Base-by-base conservation (phyloP, 2,888 invertebrate species). In the Aromia moschata region DNA sequence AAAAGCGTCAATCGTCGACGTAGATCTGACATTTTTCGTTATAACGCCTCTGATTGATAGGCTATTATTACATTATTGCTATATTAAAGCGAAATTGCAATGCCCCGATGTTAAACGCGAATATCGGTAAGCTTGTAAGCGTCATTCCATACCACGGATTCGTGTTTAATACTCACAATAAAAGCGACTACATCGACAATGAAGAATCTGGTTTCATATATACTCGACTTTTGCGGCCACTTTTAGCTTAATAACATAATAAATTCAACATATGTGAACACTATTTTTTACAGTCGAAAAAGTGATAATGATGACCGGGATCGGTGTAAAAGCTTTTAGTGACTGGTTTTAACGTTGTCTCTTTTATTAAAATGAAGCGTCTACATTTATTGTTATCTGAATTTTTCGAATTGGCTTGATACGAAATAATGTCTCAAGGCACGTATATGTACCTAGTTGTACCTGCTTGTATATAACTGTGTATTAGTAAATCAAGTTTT, bases 191-290 rank as follows among this genome's bases (percentile, higher is more conserved):
- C 73, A 73, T 72, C 62, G 65, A 43, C 67, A 68, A 69, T 68
- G 70, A 71, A 71, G 70, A 71, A 72, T 70, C 72, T 71, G 70
- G 71, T 70, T 71, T 70, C 68, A 73, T 70, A 70, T n/a, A n/a
- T 71, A 72, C 66, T 66, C 69, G 66, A 69, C 65, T 71, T 74
- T 77, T 77, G 77, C 72, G 70, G 71, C 73, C 77, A 75, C 74
- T 78, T 76, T 75, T 73, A 69, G 72, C 73, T 77, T 78, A 78
- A 78, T 79, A 78, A 75, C 78, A 77, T 77, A 78, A 77, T 79
- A 79, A 78, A 78, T 79, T 79, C 72, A 77, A 77, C 78, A 78
- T 77, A 77, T 79, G 77, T 76, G 77, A 75, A 77, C 76, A 77
- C 74, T 74, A 76, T 75, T 77, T 69, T 78, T 76, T 76, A 73